Percentiles rank a stretch among this genome's conserved stretches.
Evolutionary conservation across 2,888 invertebrate genomes (phyloP).

Genomic region (Galerucella calmariensis): DNA sequence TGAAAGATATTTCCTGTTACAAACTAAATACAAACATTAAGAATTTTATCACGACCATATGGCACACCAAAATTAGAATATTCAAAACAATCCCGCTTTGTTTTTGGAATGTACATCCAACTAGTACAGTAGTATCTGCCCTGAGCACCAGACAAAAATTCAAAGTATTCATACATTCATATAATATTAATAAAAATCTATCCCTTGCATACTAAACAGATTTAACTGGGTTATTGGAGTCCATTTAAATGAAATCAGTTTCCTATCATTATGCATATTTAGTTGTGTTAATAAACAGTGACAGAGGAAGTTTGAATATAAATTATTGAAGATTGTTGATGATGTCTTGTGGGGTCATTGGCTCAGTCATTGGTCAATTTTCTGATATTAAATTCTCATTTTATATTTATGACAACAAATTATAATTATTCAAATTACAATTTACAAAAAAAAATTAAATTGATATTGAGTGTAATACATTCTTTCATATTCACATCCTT

Average conservation of each 20-base stretch:
- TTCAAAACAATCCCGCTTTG: not conserved
- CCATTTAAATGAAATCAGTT: conserved; percentile 21
- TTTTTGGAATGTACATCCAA: not conserved
- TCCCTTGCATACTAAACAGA: conserved; percentile 7
- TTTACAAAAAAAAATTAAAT: too few relatives aligned
- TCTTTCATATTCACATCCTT: too few relatives aligned
- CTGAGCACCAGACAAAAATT: not conserved
- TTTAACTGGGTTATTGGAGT: conserved; percentile 22
- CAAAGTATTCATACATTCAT: not conserved
- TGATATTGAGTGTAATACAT: too few relatives aligned
- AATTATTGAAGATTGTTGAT: conserved; percentile 11
- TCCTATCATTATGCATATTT: conserved; percentile 17
- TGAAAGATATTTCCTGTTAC: conserved; percentile 6
- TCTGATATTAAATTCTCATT: not conserved
- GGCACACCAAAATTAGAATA: not conserved
- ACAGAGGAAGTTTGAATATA: conserved; percentile 20
- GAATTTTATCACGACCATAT: not conserved
- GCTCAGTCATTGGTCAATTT: too few relatives aligned
- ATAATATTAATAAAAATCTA: not conserved
- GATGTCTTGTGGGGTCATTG: conserved; percentile 21
- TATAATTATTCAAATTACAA: not conserved
- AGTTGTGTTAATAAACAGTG: conserved; percentile 11
- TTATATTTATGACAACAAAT: not conserved
- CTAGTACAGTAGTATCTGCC: not conserved
- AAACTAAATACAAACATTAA: not conserved